Conservation (phyloP, 2,113 vertebrate genomes). For the Cercocebus atys region DNA sequence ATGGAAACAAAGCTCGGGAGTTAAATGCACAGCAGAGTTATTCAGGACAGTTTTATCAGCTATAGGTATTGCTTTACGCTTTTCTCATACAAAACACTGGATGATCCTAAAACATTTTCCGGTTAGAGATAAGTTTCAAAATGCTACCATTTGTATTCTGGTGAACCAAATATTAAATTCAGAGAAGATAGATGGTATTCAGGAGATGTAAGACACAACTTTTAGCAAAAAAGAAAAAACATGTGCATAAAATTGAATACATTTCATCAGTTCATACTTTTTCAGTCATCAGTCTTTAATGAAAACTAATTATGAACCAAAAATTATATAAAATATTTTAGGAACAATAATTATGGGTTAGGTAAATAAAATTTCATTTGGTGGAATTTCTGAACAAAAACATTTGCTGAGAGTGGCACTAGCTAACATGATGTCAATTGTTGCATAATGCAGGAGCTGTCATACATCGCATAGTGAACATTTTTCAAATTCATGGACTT, state of each 20-base stretch:
- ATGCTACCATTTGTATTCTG: not conserved
- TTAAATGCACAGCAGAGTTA: constrained; percentile 1
- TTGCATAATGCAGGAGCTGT: not conserved
- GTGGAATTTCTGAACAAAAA: not conserved
- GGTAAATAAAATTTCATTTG: constrained; percentile 4
- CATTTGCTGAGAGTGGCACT: not conserved
- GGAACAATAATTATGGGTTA: not conserved
- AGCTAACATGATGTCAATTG: not conserved
- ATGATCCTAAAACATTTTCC: not conserved
- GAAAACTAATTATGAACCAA: not conserved
- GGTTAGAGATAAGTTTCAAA: not conserved
- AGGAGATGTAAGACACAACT: not conserved
- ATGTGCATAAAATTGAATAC: not conserved
- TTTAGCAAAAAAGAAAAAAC: not conserved
- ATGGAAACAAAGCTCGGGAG: not conserved
- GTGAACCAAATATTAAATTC: not conserved
- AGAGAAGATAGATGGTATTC: not conserved
- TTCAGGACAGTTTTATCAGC: not conserved
- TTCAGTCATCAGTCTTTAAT: not conserved
- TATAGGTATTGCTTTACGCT: not conserved
- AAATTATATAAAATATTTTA: not conserved
- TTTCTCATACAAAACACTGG: not conserved
- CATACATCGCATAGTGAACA: not conserved
- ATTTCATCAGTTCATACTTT: not conserved
- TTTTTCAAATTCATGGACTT: constrained; percentile 50